Base-by-base conservation (phyloP, 2,113 vertebrate genomes). In the Syngnathoides biaculeatus region DNA sequence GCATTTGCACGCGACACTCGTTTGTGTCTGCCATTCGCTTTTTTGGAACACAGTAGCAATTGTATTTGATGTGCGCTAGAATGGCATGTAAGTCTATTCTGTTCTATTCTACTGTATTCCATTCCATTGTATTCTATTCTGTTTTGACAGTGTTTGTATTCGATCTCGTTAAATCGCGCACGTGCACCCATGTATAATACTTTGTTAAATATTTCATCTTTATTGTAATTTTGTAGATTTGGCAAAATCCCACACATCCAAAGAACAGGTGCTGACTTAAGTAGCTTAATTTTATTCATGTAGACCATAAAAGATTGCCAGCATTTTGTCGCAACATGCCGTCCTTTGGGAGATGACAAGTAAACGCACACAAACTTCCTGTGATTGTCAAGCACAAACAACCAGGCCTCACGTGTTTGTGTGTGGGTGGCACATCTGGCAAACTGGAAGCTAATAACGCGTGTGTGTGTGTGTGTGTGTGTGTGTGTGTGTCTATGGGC, bases 391-490 rank as follows among this genome's bases (percentile, higher is more conserved):
- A 84, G 81, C 77, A 85, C 84, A 83, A 82, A 69, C 69, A 62
- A 69, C 24, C 63, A 72, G 77, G 81, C 81, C 83, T 75, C 15
- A 43, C 71, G 77, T 81, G 67, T 79, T 74, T 73, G 42, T 68
- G 70, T 80, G 88, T 82, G 85, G 87, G 87, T 84, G 86, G 86
- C 84, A 90, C 88, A 87, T 89, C 87, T 89, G 87, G 83, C 87
- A 86, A 67, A 84, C 70, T 72, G 72, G 62, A 71, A 80, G 79
- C 79, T 82, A 83, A 82, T 86, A 84, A 83, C 77, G 68, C 67
- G 61, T 74, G 62, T 72, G 72, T 57, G 50, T 63, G 72, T 75
- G 35, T 68, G 63, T 58, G 55, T 69, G 56, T 30, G n/a, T 71
- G 65, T 74, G 47, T 57, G 58, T 48, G 19, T 48, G 76, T 80